phyloP scores from a whole-genome alignment of 2,113 vertebrate genomes.

The Ovibos moschatus region DNA sequence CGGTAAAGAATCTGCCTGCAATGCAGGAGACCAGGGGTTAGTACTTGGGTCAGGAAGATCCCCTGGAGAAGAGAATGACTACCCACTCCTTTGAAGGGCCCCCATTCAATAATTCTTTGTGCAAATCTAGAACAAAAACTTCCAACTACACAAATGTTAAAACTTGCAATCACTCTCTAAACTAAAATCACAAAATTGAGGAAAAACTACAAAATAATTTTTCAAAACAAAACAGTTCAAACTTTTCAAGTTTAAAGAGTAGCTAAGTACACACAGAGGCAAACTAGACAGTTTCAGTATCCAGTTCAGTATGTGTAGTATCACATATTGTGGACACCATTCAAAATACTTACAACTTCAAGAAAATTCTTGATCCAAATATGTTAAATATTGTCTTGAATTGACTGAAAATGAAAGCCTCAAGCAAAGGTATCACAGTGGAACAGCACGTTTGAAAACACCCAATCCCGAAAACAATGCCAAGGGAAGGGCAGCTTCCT shows the following conservation, averaged over 20 bases:
- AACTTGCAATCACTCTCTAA: neutral
- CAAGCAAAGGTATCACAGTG: neutral
- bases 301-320: neutral
- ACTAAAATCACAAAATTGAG: neutral
- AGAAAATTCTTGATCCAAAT: neutral
- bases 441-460: conserved; percentile 36
- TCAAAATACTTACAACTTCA: neutral
- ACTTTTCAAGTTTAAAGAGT: neutral
- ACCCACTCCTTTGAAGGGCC: neutral
- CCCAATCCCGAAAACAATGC: conserved; percentile 18
- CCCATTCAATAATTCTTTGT: neutral
- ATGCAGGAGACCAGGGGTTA: neutral
- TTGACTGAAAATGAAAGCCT: conserved; percentile 5
- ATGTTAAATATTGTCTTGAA: conserved; percentile 3
- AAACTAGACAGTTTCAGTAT: neutral
- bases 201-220: neutral
- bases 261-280: neutral
- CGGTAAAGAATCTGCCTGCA: neutral
- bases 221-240: neutral
- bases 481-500: conserved; percentile 53
- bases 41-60: neutral
- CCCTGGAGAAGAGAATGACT: neutral
- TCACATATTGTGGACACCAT: neutral
- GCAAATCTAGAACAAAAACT: neutral
- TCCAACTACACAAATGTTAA: neutral